Evolutionary conservation across 1,140 invertebrate species (phyloP).

Genomic region (Plodia interpunctella): DNA sequence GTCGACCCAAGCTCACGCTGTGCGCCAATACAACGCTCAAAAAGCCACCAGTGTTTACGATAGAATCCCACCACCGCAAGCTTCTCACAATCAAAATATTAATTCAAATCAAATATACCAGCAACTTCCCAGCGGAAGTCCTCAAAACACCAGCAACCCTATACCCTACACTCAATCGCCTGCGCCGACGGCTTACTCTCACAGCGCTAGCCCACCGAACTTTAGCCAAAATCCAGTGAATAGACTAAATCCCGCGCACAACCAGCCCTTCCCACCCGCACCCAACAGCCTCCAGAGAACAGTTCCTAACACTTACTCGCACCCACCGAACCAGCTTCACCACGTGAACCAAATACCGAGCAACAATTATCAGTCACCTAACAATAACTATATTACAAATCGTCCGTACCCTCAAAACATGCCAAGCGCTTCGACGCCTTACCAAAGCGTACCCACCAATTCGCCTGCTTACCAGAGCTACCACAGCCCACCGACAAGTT

Average conservation of each 20-base stretch:
- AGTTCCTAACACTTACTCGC: conserved; percentile 59
- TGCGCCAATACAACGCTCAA: conserved; percentile 56
- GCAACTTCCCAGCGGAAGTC: conserved; percentile 40
- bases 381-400: conserved; percentile 41
- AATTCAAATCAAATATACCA: conserved; percentile 62
- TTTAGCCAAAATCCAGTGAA: conserved; percentile 63
- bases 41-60: conserved; percentile 49
- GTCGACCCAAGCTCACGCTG: conserved; percentile 41
- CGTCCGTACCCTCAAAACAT: conserved; percentile 44
- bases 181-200: conserved; percentile 45
- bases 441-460: conserved; percentile 73
- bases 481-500: conserved; percentile 68
- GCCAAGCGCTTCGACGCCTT: conserved; percentile 47
- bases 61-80: conserved; percentile 40
- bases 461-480: conserved; percentile 66
- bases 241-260: conserved; percentile 56
- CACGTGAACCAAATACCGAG: conserved; percentile 45
- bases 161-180: conserved; percentile 63
- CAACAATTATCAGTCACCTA: conserved; percentile 50
- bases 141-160: conserved; percentile 45
- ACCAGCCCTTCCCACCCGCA: conserved; percentile 48
- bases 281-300: conserved; percentile 45
- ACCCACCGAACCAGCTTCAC: conserved; percentile 54
- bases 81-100: conserved; percentile 33
- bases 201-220: conserved; percentile 59